Base-by-base conservation (phyloP, 2,797 vertebrate species). In the Falco cherrug region DNA sequence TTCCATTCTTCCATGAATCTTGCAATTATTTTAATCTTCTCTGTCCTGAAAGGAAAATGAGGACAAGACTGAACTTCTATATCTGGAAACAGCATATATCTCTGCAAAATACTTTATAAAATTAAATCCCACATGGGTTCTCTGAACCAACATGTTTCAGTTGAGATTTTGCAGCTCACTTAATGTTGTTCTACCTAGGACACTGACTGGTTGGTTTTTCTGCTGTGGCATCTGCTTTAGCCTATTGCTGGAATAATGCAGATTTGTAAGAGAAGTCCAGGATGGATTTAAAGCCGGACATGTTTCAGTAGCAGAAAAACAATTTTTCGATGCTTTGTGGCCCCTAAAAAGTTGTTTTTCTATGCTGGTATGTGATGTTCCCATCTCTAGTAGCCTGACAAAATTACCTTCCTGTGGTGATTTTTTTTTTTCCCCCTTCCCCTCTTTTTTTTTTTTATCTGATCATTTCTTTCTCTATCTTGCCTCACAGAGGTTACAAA, bases 401-500 rank as follows among this genome's bases (percentile, higher is more conserved):
- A 16, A 87, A 60, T 75, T 31, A 54, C 11, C 48, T 83, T 67
- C 26, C 61, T 51, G 6, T 73, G 16, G 10, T 25, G 37, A 53
- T 39, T 45, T n/a, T 35, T 8, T 7, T 3, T 15, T 13, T 45
- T 45, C 43, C 18, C 43, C 45, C 43, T 9, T 17, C 43, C 43
- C 43, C 10, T 6, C 1, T 2, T 26, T 16, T 19, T 43, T 41
- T 77, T 17, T 2, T 69, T n/a, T 78, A 45, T 54, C 39, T 84
- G 65, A 28, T 65, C 0, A 64, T n/a, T 90, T 74, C 17, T 87
- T 83, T 57, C 28, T 60, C 87, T 87, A 70, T 89, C 33, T 41
- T 29, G 21, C 85, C 61, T 94, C 84, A 84, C 97, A 99, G 99
- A 99, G 96, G 99, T 99, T 85, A 99, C 99, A 33, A 99, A 99